Conservation (phyloP, 2,113 vertebrate species). For the Anseranas semipalmata region DNA sequence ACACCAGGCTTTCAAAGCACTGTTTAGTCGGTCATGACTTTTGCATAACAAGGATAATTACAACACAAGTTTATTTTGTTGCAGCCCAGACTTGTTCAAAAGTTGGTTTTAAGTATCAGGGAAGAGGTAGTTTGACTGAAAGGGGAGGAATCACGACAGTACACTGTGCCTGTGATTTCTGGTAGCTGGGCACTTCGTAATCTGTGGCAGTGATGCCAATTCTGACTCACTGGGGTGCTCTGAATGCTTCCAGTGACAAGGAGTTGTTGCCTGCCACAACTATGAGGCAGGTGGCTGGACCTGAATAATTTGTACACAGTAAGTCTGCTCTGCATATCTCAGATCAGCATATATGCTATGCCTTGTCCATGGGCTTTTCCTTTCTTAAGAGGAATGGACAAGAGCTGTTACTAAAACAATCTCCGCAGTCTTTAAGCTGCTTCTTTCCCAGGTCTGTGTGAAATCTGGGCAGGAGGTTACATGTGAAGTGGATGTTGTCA, state of each 20-base stretch:
- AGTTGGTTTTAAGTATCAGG: not conserved
- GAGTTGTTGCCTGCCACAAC: not conserved
- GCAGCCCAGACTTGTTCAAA: not conserved
- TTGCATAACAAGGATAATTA: not conserved
- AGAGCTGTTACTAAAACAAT: not conserved
- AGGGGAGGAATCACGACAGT: not conserved
- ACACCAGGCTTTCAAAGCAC: not conserved
- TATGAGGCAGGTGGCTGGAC: not conserved
- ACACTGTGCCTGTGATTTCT: not conserved
- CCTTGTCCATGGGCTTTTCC: not conserved
- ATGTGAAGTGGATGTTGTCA: not conserved
- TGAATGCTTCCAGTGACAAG: not conserved
- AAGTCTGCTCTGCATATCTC: not conserved
- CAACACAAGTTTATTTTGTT: not conserved
- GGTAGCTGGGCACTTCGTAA: not conserved
- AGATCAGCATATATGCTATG: not conserved
- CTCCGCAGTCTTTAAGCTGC: not conserved
- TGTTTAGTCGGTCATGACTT: not conserved
- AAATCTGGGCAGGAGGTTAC: not conserved
- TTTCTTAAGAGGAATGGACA: not conserved
- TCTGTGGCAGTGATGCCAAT: not conserved
- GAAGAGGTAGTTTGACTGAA: not conserved
- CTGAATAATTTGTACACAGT: not conserved
- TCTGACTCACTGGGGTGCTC: not conserved
- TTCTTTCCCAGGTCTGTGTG: not conserved